Evolutionary conservation across 2,797 vertebrate species (phyloP).

Genomic region (Dendrocincla tyrannina): DNA sequence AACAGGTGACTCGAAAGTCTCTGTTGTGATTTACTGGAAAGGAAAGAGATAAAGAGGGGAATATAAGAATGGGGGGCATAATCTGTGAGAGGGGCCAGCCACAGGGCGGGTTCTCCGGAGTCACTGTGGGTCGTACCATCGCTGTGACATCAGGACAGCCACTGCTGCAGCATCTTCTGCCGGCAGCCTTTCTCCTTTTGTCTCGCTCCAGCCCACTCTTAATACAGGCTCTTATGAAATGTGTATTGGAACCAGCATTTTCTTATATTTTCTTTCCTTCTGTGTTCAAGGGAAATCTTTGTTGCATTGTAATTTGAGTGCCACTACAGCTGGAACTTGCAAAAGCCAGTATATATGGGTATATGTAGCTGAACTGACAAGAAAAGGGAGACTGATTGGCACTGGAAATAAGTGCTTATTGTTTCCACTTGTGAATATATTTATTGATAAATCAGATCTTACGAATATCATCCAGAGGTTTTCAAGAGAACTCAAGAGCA

Average conservation of each 20-base stretch:
- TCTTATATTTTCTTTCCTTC: not conserved
- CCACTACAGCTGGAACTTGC: not conserved
- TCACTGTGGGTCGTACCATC: accelerated
- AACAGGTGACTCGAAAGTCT: not conserved
- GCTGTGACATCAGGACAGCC: not conserved
- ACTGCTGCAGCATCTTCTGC: not conserved
- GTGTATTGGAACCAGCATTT: not conserved
- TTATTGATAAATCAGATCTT: conserved; percentile 27
- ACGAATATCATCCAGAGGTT: not conserved
- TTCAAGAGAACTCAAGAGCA: not conserved
- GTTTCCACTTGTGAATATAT: not conserved
- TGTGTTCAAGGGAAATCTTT: not conserved
- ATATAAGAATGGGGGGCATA: no score
- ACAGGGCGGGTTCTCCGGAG: not conserved
- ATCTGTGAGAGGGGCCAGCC: not conserved
- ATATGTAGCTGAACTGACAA: not conserved
- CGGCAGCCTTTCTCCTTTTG: not conserved
- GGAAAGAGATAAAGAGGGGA: not conserved
- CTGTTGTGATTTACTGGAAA: not conserved
- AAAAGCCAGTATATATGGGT: not conserved
- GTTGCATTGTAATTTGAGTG: conserved; percentile 14
- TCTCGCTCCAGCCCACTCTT: not conserved
- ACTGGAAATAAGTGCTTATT: conserved; percentile 22
- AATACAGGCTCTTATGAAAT: not conserved
- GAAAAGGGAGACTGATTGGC: not conserved